These are phyloP conservation scores for Drosophila anceps DNA, from an alignment of 2,888 invertebrate genomes.

Conservation along the genomic window DNA sequence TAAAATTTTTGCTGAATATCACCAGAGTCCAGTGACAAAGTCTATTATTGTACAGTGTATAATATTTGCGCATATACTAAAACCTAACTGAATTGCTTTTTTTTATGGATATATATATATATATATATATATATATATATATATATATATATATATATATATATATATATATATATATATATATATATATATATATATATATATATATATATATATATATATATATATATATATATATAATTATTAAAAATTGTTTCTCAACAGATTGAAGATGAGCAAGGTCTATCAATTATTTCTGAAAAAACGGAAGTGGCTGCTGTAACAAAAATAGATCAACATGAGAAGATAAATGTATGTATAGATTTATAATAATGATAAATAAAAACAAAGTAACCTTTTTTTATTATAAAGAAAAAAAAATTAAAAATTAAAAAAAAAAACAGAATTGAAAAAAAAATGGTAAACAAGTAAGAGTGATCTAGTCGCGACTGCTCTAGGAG, in stretches of 20 bases:
- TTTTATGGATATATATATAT: not conserved
- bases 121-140: no score
- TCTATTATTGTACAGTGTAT: not conserved
- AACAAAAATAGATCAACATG: not conserved
- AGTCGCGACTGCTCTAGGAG: no score
- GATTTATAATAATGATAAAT: no score
- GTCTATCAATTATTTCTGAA: not conserved
- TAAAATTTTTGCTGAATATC: not conserved
- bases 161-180: no score
- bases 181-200: not conserved
- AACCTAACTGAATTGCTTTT: not conserved
- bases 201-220: not conserved
- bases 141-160: no score
- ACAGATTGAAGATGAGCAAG: slow-evolving; percentile 24
- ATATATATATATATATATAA: not conserved
- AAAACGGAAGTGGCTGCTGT: not conserved
- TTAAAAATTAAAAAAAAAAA: no score
- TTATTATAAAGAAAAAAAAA: not conserved
- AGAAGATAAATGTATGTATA: slow-evolving; percentile 30
- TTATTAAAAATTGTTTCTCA: not conserved
- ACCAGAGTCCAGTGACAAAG: not conserved
- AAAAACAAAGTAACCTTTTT: no score
- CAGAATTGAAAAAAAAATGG: no score
- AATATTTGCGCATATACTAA: not conserved
- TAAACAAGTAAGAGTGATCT: no score